phyloP scores from a whole-genome alignment of 1,140 invertebrate species.

The Halictus rubicundus region DNA sequence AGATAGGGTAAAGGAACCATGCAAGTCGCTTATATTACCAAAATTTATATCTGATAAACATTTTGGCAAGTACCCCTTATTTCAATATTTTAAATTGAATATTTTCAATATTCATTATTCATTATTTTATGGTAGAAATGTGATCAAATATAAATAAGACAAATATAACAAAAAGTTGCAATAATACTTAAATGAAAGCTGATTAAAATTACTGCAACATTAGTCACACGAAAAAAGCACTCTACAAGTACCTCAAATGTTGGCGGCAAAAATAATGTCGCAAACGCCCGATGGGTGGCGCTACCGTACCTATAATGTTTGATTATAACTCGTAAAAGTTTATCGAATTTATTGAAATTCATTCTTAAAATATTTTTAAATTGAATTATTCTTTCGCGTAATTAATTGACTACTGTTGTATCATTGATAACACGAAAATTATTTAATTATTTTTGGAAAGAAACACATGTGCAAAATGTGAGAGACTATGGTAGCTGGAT shows the following conservation, averaged over 20 bases:
- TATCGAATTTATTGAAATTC: conserved; percentile 12
- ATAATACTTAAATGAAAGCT: not conserved
- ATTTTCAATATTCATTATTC: not conserved
- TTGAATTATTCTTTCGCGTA: not conserved
- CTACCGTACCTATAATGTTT: not conserved
- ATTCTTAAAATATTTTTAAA: not conserved
- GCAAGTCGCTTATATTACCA: not conserved
- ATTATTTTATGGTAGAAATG: not conserved
- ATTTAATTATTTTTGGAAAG: not conserved
- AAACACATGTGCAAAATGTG: not conserved
- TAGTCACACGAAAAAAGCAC: not conserved
- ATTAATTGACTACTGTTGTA: not conserved
- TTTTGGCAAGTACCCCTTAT: not conserved
- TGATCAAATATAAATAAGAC: not conserved
- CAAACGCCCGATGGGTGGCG: not conserved
- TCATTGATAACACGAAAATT: not conserved
- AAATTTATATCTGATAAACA: not conserved
- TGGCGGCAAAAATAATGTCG: conserved; percentile 41
- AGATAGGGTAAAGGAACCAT: not conserved
- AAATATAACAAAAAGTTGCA: not conserved
- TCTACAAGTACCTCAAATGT: conserved; percentile 37
- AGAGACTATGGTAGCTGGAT: not conserved
- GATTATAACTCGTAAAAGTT: not conserved
- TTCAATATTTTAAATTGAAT: not conserved
- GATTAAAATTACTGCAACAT: conserved; percentile 21